Conservation (phyloP, 2,113 vertebrate species). For the Lamprologus speciosus region DNA sequence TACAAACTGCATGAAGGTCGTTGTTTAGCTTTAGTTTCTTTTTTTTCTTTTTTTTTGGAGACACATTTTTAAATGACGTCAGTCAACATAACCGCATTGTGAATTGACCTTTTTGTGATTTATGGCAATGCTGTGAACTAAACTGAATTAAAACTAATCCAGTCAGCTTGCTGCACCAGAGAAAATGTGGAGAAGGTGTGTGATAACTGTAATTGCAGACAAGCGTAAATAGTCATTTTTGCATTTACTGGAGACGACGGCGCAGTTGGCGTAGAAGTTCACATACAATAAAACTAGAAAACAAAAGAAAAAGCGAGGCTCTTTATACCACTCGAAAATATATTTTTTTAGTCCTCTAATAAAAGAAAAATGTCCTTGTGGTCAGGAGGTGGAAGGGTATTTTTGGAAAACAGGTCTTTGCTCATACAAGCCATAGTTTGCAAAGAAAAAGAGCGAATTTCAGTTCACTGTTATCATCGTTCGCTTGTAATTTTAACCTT, state of each 20-base stretch:
- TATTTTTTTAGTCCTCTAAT: fast-evolving
- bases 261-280: neutral
- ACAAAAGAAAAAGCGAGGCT: neutral
- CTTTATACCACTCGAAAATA: neutral
- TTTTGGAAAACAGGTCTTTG: neutral
- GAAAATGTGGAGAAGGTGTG: neutral
- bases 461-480: neutral
- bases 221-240: neutral
- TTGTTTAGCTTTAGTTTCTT: neutral
- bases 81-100: neutral
- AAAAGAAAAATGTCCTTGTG: neutral
- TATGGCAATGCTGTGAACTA: neutral
- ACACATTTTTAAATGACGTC: neutral
- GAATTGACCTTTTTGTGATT: neutral
- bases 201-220: neutral
- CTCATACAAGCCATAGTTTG: neutral
- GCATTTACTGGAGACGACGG: neutral
- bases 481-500: neutral
- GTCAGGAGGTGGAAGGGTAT: neutral
- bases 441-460: neutral
- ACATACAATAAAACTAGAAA: neutral
- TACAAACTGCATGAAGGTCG: neutral
- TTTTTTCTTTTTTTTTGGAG: neutral
- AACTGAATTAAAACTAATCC: neutral
- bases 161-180: neutral